Conservation (phyloP, 1,140 invertebrate species). For the Littorina saxatilis region DNA sequence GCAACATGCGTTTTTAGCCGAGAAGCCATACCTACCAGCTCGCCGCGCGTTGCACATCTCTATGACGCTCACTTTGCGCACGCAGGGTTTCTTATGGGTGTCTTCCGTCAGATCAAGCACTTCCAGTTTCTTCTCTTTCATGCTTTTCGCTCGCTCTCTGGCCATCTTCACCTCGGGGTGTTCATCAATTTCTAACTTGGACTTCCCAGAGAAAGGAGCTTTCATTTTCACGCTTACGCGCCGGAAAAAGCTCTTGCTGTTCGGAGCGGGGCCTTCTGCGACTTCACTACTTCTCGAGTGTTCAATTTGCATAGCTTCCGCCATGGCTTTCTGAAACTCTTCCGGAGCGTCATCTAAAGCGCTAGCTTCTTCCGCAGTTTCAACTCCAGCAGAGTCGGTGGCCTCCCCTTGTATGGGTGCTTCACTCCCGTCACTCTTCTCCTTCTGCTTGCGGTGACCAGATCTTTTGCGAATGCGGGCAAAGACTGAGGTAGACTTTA, state of each 20-base stretch:
- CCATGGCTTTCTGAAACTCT: background rate
- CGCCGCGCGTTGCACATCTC: slow-evolving; percentile 48
- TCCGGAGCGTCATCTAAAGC: background rate
- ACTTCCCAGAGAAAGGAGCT: slow-evolving; percentile 39
- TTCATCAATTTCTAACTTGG: slow-evolving; percentile 49
- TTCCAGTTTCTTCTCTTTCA: slow-evolving; percentile 49
- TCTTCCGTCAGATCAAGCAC: slow-evolving; percentile 62
- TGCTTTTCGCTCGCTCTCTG: slow-evolving; percentile 23
- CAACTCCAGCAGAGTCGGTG: background rate
- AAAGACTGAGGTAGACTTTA: background rate
- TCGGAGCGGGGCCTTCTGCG: background rate
- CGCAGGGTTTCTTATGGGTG: slow-evolving; percentile 44
- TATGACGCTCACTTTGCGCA: slow-evolving; percentile 48
- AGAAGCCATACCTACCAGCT: slow-evolving; percentile 43
- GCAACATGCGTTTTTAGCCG: too few species aligned
- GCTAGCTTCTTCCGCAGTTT: background rate
- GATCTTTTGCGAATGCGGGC: background rate
- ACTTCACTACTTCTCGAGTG: background rate
- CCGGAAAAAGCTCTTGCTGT: slow-evolving; percentile 54
- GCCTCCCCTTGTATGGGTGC: background rate
- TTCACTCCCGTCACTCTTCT: background rate
- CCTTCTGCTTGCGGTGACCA: background rate
- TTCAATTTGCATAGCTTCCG: background rate
- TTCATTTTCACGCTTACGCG: slow-evolving; percentile 65
- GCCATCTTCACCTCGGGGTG: slow-evolving; percentile 34